phyloP scores from a whole-genome alignment of 2,113 vertebrate species.

The Calypte anna region DNA sequence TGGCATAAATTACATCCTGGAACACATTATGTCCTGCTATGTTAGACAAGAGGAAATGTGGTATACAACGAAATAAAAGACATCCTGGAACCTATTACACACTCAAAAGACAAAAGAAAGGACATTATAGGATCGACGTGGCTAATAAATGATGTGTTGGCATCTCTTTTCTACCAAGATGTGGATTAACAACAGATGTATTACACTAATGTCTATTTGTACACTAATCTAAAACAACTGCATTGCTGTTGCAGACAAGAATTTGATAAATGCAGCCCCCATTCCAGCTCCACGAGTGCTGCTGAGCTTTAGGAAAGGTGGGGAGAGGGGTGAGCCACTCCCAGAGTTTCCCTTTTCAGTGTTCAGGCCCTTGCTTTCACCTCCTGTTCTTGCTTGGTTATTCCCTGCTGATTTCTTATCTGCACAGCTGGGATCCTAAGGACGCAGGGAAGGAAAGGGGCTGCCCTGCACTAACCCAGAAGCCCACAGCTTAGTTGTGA shows the following conservation, averaged over 20 bases:
- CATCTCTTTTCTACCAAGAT: constrained; percentile 78
- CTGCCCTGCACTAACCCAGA: background rate
- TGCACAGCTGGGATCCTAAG: background rate
- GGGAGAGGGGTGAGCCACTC: background rate
- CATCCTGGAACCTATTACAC: constrained; percentile 80
- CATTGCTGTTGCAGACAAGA: constrained; percentile 75
- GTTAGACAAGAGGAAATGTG: constrained; percentile 77
- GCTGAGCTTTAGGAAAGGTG: constrained; percentile 34
- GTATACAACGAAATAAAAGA: constrained; percentile 80
- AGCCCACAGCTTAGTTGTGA: background rate
- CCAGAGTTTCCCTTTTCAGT: background rate
- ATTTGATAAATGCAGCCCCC: constrained; percentile 73
- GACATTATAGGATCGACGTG: constrained; percentile 77
- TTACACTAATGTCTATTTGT: constrained; percentile 80
- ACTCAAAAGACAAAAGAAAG: constrained; percentile 69
- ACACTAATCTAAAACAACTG: constrained; percentile 84
- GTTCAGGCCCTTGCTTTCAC: background rate
- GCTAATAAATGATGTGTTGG: constrained; percentile 83
- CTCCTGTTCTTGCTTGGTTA: background rate
- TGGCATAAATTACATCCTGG: constrained; percentile 76
- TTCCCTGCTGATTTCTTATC: background rate
- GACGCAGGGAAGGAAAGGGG: background rate
- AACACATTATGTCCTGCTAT: constrained; percentile 75
- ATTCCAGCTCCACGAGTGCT: constrained; percentile 47
- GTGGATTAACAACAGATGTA: constrained; percentile 85